Base-by-base conservation (phyloP, 2,888 invertebrate genomes). In the Campoplex capitator region DNA sequence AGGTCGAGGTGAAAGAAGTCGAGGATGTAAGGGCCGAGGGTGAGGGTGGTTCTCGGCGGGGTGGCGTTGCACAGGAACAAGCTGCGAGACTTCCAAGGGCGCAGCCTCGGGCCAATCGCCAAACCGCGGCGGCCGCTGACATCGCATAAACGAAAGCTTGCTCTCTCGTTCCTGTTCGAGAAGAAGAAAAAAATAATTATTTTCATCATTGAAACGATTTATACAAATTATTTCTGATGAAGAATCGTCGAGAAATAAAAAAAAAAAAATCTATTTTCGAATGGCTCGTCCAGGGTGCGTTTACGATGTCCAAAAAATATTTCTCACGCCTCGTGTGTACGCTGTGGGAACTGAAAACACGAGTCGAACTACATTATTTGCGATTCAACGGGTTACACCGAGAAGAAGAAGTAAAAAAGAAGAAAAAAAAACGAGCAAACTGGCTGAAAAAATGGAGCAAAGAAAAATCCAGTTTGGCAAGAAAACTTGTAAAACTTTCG, bases 121-220 rank as follows among this genome's bases (percentile, higher is more conserved):
- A 97, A 76, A 97, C 96, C 70, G 98, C 95, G 28, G 98, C 96
- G 1, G 98, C 98, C 0, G 98, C 97, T 32, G 97, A 96, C 94
- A 98, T 96, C 3, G 97, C 97, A 94, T 98, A 97, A 38, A 98
- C 97, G 94, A 97, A 97, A 0, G 98, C 98, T 94, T 98, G 98
- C 93, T 98, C 98, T 86, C 97, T 95, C 23, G 98, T 98, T 76
- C 98, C 98, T 98, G 62, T 11, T n/a, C 42, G 38, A 56, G 58
- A 81, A 68, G 16, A 16, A n/a, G n/a, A 54, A 45, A 11, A 32
- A 58, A 78, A 87, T n/a, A 6, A 38, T 38, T 0, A 4, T 38
- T 38, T 38, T 38, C 54, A 78, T 45, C 0, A 73, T 51, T 18
- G 16, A 16, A 32, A 45, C 2, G 11, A 58, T n/a, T 18, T 23